phyloP scores from a whole-genome alignment of 2,797 vertebrate species.

The Rousettus madagascariensis region DNA sequence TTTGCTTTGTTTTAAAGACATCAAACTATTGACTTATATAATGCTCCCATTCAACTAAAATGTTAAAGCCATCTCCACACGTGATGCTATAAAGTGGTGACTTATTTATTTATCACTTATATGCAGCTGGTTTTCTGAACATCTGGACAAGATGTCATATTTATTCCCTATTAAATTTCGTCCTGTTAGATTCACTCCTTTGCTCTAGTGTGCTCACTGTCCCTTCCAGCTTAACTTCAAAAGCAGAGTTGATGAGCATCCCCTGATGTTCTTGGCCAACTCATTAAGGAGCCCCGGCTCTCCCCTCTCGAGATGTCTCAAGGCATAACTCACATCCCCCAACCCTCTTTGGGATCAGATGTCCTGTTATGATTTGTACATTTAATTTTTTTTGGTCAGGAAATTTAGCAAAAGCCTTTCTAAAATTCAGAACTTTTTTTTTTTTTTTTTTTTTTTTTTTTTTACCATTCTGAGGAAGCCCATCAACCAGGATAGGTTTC shows the following conservation, averaged over 20 bases:
- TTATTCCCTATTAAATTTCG: constrained; percentile 35
- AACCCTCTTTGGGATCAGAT: not conserved
- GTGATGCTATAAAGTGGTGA: not conserved
- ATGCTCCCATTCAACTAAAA: not conserved
- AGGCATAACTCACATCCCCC: not conserved
- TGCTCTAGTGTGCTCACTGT: not conserved
- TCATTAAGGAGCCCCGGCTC: not conserved
- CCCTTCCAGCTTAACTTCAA: constrained; percentile 27
- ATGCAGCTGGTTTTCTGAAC: not conserved
- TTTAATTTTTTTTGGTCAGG: not conserved
- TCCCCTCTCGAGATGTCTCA: not conserved
- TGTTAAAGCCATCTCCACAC: not conserved
- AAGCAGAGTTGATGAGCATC: not conserved
- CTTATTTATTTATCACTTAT: not conserved
- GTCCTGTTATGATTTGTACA: not conserved
- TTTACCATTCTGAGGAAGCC: not conserved
- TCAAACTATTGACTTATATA: not conserved
- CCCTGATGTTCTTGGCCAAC: not conserved
- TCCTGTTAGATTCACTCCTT: not conserved
- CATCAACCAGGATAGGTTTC: not conserved
- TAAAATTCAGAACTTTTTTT: not conserved
- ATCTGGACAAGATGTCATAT: constrained; percentile 11
- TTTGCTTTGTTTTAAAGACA: not conserved
- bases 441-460: not conserved
- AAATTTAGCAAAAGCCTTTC: not conserved